Conservation (phyloP, 2,113 vertebrate species). For the Phodopus roborovskii region DNA sequence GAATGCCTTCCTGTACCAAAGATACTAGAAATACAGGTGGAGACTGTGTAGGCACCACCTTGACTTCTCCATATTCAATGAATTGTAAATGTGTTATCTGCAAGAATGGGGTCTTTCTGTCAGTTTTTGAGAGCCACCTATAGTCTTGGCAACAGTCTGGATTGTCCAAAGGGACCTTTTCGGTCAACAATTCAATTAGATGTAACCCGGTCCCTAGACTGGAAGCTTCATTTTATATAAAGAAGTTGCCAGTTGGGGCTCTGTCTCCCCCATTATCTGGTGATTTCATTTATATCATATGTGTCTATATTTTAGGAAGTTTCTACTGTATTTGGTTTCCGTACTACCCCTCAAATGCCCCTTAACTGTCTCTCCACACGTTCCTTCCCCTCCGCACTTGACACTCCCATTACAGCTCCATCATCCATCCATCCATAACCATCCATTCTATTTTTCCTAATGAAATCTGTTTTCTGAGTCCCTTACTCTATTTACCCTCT, state of each 20-base stretch:
- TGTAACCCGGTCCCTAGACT: no score
- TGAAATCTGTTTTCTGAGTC: background rate
- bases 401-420: background rate
- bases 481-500: background rate
- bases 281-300: no score
- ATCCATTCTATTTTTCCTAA: background rate
- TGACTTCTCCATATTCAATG: background rate
- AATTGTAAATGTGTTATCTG: background rate
- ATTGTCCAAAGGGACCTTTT: no score
- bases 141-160: background rate
- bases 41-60: background rate
- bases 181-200: no score
- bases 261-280: no score
- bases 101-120: background rate
- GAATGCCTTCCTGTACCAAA: background rate
- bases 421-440: background rate
- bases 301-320: no score
- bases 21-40: background rate
- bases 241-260: no score
- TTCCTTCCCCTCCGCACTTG: background rate
- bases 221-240: no score
- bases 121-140: background rate
- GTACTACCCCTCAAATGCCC: background rate
- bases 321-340: background rate
- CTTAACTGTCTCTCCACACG: background rate